phyloP scores from a whole-genome alignment of 2,888 invertebrate genomes.

The Synanthedon tipuliformis region DNA sequence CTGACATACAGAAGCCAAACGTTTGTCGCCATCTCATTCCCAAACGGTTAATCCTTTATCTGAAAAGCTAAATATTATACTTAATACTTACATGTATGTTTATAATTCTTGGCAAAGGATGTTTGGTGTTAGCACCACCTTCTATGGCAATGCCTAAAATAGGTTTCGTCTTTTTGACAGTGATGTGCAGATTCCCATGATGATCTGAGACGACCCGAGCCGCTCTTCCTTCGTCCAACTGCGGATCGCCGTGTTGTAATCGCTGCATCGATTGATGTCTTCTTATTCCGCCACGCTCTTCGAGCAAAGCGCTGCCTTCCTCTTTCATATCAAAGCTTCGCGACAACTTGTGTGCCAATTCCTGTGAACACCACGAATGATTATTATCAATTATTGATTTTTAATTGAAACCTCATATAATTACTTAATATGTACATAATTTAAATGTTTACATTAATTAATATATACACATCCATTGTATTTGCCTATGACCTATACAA shows the following conservation, averaged over 20 bases:
- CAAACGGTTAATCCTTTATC: neutral
- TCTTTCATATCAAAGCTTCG: conserved; percentile 92
- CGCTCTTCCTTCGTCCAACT: conserved; percentile 59
- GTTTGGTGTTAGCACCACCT: conserved; percentile 96
- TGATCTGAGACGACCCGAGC: conserved; percentile 84
- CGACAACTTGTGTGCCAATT: conserved; percentile 87
- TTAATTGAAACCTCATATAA: too few relatives aligned
- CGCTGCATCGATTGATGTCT: conserved; percentile 84
- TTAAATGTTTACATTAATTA: too few relatives aligned
- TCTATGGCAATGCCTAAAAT: conserved; percentile 97
- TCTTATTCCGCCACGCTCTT: conserved; percentile 74
- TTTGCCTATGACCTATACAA: too few relatives aligned
- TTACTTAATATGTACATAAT: too few relatives aligned
- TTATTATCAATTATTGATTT: neutral
- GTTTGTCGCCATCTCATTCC: conserved; percentile 9
- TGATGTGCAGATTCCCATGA: conserved; percentile 88
- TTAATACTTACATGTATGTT: conserved; percentile 95
- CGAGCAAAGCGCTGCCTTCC: conserved; percentile 79
- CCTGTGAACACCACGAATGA: conserved; percentile 63
- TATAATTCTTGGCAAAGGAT: conserved; percentile 93
- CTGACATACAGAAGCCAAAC: neutral
- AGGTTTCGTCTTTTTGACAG: conserved; percentile 93
- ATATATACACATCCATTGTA: too few relatives aligned
- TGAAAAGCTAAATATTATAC: too few relatives aligned
- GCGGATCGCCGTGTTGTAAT: conserved; percentile 72